Evolutionary conservation across 2,888 invertebrate genomes (phyloP).

Genomic region (Liopterus haemorrhoidalis): DNA sequence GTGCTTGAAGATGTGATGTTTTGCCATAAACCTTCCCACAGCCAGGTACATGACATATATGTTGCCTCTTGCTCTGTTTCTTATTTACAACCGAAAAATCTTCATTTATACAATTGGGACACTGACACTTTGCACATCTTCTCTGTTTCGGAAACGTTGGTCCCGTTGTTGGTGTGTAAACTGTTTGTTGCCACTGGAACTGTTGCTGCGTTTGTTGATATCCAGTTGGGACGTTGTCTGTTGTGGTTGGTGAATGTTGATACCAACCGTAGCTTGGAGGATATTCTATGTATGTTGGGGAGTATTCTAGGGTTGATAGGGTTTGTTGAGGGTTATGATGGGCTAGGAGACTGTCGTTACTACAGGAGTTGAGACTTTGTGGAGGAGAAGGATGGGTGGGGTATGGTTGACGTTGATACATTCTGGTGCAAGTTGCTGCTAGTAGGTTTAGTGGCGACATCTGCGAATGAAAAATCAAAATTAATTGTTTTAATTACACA

Average conservation of each 20-base stretch:
- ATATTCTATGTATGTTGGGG: conserved; percentile 42
- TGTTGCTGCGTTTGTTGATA: conserved; percentile 47
- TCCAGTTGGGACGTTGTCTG: conserved; percentile 42
- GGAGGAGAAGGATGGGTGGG: conserved; percentile 39
- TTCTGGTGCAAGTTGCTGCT: conserved; percentile 41
- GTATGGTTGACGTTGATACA: conserved; percentile 39
- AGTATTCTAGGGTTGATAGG: conserved; percentile 41
- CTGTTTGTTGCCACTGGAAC: conserved; percentile 49
- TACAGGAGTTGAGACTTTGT: conserved; percentile 40
- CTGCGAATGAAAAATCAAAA: conserved; percentile 41
- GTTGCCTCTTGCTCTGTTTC: conserved; percentile 75
- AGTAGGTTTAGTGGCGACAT: conserved; percentile 42
- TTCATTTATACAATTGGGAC: conserved; percentile 75
- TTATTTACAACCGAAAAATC: conserved; percentile 68
- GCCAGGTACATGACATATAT: conserved; percentile 80
- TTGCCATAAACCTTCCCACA: conserved; percentile 88
- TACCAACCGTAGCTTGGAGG: conserved; percentile 43
- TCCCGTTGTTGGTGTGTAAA: conserved; percentile 47
- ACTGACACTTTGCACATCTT: conserved; percentile 70
- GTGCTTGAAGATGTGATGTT: conserved; percentile 89
- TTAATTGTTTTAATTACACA: no score
- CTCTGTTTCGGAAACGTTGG: conserved; percentile 51
- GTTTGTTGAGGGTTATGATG: conserved; percentile 37
- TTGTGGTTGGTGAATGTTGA: conserved; percentile 43
- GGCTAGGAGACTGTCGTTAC: conserved; percentile 41